Percentiles rank a stretch among this genome's conserved stretches.
Conservation (phyloP, 2,888 invertebrate species). For the Cyclophora punctaria region DNA sequence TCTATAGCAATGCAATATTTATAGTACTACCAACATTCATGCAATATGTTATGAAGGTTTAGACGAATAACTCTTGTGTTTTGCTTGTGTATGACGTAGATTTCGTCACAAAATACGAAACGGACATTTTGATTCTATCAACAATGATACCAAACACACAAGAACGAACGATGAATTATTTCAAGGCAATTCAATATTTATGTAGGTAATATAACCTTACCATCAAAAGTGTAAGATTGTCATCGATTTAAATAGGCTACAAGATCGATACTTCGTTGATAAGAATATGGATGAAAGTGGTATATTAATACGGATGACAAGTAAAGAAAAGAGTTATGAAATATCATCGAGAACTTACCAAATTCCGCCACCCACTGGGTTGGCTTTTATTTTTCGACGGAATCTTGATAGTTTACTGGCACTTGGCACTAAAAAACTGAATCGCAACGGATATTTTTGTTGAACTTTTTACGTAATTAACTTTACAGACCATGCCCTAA, state of each 20-base stretch:
- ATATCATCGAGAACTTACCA: slow-evolving; percentile 66
- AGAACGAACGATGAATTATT: slow-evolving; percentile 6
- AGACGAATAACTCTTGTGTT: too few relatives aligned
- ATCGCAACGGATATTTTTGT: slow-evolving; percentile 62
- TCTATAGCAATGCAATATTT: too few relatives aligned
- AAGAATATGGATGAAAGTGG: too few relatives aligned
- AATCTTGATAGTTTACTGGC: slow-evolving; percentile 84
- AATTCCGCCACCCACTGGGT: slow-evolving; percentile 87
- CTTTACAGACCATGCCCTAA: slow-evolving; percentile 71
- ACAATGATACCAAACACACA: slow-evolving; percentile 5
- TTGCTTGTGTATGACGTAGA: slow-evolving; percentile 30
- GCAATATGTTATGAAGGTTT: too few relatives aligned
- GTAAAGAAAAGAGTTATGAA: slow-evolving; percentile 6
- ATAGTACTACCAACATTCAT: too few relatives aligned
- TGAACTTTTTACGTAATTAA: slow-evolving; percentile 56
- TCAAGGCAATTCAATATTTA: slow-evolving; percentile 19
- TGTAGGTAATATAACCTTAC: background rate
- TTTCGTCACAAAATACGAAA: slow-evolving; percentile 26
- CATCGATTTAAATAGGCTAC: too few relatives aligned
- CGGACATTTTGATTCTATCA: slow-evolving; percentile 20
- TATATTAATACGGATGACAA: too few relatives aligned
- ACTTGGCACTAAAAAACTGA: slow-evolving; percentile 73
- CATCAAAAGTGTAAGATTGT: too few relatives aligned
- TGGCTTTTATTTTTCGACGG: slow-evolving; percentile 85
- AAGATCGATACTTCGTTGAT: background rate